Evolutionary conservation across 2,888 invertebrate species (phyloP), one percentile per base, ranked within the genome.

Genomic region (Coelinius sp.): DNA sequence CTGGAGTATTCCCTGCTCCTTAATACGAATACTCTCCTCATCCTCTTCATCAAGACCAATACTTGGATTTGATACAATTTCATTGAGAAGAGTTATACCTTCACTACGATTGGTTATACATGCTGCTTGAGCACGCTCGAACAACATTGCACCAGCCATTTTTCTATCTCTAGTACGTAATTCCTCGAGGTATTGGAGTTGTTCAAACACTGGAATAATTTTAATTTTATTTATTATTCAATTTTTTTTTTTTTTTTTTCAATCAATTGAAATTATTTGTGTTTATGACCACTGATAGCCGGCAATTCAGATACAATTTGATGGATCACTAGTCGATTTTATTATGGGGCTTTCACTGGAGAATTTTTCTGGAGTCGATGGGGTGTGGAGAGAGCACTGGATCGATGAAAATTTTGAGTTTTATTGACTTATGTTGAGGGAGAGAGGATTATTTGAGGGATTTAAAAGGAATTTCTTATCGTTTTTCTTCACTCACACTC

Each of bases 1-100:
- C 85, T 97, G 95, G 82, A 98, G 90, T 80, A 99, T 98, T 70
- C 95, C 95, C 86, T 96, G 96, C 88, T 99, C 99, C 88, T 97
- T 97, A 75, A 93, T 92, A 80, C 95, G 94, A 87, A 98, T 95
- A 80, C 93, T 93, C 86, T 97, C 97, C 86, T 97, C 97, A 88
- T 97, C 95, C 86, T 94, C 94, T 83, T 94, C 93, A 80, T 92
- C 91, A 68, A 92, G 89, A 82, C 94, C 93, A 76, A 93, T 90
- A 83, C 93, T 93, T 83, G 93, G 93, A 84, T 93, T 93, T 81
- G 93, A 92, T 80, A 94, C 93, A 86, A 94, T 93, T 90, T 94
- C 93, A 89, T 93, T 93, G 77, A 94, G 90, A 83, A 93, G 90
- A 84, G 92, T 91, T 85, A 93, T 92, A 86, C 93, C 92, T 88